Conservation (phyloP, 2,113 vertebrate genomes). For the Cervus canadensis region DNA sequence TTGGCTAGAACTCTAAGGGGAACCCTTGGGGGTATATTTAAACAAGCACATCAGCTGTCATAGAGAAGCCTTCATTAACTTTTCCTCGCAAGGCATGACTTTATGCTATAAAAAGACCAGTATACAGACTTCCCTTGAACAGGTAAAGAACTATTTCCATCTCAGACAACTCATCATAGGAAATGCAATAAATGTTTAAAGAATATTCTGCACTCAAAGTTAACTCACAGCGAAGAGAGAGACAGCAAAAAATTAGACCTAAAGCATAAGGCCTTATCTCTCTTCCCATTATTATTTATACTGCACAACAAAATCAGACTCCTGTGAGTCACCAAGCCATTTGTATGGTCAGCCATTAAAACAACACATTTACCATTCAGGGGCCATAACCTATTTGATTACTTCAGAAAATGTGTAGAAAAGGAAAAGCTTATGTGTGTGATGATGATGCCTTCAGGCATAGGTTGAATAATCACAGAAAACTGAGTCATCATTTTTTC, state of each 20-base stretch:
- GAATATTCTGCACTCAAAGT: neutral
- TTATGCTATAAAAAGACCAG: neutral
- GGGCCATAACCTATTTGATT: neutral
- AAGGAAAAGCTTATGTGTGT: neutral
- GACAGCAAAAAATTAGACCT: neutral
- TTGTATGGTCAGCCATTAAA: neutral
- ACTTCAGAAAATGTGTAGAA: constrained; percentile 1
- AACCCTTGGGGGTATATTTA: neutral
- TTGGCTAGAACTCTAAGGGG: neutral
- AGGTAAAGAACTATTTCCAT: neutral
- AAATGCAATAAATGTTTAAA: constrained; percentile 23
- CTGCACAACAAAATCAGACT: neutral
- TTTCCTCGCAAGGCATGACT: neutral
- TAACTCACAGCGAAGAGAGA: neutral
- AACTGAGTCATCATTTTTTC: neutral
- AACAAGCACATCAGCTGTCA: neutral
- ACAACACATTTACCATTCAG: neutral
- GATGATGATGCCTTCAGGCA: neutral
- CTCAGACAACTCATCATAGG: neutral
- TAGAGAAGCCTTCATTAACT: neutral
- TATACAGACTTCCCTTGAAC: neutral
- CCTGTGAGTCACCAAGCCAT: constrained; percentile 11
- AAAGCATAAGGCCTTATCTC: neutral
- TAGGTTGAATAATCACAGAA: constrained; percentile 19
- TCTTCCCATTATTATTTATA: constrained; percentile 6